These are phyloP conservation scores for Lepus townsendii DNA, from an alignment of 2,797 vertebrate genomes.

Conservation along the genomic window DNA sequence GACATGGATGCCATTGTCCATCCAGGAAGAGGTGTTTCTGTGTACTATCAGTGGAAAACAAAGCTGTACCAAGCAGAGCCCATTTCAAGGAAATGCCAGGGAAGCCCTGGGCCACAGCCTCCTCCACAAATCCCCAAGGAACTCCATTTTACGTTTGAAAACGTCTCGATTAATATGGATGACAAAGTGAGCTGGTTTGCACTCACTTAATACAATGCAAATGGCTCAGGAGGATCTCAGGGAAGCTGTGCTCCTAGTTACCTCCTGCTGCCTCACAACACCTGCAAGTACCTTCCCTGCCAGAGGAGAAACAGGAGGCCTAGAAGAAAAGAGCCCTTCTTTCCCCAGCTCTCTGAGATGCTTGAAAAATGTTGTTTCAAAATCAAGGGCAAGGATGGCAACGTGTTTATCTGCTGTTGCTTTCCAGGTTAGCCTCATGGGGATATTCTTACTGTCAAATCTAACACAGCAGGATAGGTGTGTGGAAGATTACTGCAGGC, in stretches of 20 bases:
- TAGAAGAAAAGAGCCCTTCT: constrained; percentile 35
- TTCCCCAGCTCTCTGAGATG: constrained; percentile 4
- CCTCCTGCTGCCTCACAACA: constrained; percentile 80
- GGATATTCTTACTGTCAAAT: constrained; percentile 82
- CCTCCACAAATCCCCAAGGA: background rate
- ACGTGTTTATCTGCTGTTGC: constrained; percentile 83
- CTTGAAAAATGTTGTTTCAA: constrained; percentile 81
- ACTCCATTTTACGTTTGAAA: background rate
- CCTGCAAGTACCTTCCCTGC: constrained; percentile 82
- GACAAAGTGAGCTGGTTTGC: background rate
- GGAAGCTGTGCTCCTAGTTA: constrained; percentile 82
- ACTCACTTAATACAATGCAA: background rate
- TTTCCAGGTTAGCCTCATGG: constrained; percentile 85
- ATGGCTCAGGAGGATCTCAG: constrained; percentile 69
- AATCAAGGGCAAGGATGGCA: constrained; percentile 86
- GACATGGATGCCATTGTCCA: background rate
- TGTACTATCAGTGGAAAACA: background rate
- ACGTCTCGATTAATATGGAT: constrained; percentile 34
- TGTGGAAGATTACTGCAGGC: background rate
- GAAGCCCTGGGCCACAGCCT: background rate
- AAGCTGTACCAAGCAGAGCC: background rate
- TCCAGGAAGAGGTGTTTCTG: background rate
- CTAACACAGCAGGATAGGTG: constrained; percentile 72
- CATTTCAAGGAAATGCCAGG: background rate
- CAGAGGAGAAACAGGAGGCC: constrained; percentile 79